Percentiles rank a stretch among this genome's conserved stretches.
These are phyloP conservation scores for Dioctria linearis DNA, from an alignment of 2,888 invertebrate species.

Conservation along the genomic window DNA sequence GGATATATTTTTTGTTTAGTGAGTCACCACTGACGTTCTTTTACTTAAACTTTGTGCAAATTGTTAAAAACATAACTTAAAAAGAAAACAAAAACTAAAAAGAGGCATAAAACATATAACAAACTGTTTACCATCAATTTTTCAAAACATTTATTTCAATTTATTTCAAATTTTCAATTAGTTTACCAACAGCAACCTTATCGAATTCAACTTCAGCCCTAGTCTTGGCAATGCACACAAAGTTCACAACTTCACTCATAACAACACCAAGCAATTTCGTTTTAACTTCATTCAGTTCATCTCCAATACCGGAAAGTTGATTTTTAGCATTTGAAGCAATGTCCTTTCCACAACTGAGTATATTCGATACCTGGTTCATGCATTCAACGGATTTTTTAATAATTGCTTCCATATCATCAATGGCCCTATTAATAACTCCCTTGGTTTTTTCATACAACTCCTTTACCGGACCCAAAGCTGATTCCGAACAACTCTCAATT, in stretches of 20 bases:
- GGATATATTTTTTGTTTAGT: too few species aligned
- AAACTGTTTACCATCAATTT: too few species aligned
- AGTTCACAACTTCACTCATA: constrained; percentile 22
- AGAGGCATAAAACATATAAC: too few species aligned
- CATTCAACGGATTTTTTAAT: not conserved
- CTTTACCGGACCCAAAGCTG: constrained; percentile 15
- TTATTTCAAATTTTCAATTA: constrained; percentile 17
- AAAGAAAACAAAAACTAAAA: too few species aligned
- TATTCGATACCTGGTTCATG: constrained; percentile 3
- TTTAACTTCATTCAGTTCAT: constrained; percentile 11
- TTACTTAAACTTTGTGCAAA: too few species aligned
- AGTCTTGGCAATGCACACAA: constrained; percentile 19
- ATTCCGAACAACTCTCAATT: constrained; percentile 29
- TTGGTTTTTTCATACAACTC: constrained; percentile 26
- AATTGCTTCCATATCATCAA: constrained; percentile 5
- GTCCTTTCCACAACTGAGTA: not conserved
- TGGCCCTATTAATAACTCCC: not conserved
- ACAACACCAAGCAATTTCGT: constrained; percentile 30
- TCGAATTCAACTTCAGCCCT: constrained; percentile 27
- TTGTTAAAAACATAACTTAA: too few species aligned
- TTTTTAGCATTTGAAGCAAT: not conserved
- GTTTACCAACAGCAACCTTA: not conserved
- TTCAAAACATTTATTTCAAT: not conserved
- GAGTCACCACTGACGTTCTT: too few species aligned
- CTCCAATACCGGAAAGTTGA: not conserved